Base-by-base conservation (phyloP, 2,888 invertebrate species). In the Horisme vitalbata region DNA sequence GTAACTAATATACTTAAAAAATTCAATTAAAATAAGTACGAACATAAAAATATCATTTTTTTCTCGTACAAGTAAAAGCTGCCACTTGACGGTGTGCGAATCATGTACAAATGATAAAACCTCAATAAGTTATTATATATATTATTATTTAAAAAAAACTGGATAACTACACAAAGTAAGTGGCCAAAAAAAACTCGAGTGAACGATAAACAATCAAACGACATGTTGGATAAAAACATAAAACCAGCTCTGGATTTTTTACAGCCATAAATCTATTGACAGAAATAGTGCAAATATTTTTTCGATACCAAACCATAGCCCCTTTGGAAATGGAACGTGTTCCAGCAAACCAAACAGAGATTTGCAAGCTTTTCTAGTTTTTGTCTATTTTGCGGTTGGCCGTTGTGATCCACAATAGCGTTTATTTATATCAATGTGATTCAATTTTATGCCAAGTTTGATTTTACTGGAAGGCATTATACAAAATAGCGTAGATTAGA, bases 321-420 rank as follows among this genome's bases (percentile, higher is more conserved):
- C 51, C 52, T 49, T 53, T 55, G 41, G 24, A 35, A 52, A 59
- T 33, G 11, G 6, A 41, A 65, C 70, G 68, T 71, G 70, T 57
- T 62, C 48, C 52, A 52, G 62, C 65, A 68, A 65, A 68, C 68
- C 64, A 65, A 70, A 71, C 50, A 61, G 57, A 61, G 67, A 64
- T 48, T 44, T 48, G 48, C 24, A 14, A 34, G 28, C 5, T 33
- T 41, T 39, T 26, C 4, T 18, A 5, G 8, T 32, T 15, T 69
- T 61, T 58, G 59, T 55, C 45, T 47, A 33, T 52, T 49, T 41
- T 52, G 46, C 52, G 55, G 28, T 39, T 26, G 4, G 28, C n/a
- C 4, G 13, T 1, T 18, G 18, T 18, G 6, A 2, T 2, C 18
- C 6, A n/a, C n/a, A n/a, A n/a, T n/a, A n/a, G n/a, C n/a, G n/a